phyloP scores from a whole-genome alignment of 2,797 vertebrate genomes.

The Argya squamiceps region DNA sequence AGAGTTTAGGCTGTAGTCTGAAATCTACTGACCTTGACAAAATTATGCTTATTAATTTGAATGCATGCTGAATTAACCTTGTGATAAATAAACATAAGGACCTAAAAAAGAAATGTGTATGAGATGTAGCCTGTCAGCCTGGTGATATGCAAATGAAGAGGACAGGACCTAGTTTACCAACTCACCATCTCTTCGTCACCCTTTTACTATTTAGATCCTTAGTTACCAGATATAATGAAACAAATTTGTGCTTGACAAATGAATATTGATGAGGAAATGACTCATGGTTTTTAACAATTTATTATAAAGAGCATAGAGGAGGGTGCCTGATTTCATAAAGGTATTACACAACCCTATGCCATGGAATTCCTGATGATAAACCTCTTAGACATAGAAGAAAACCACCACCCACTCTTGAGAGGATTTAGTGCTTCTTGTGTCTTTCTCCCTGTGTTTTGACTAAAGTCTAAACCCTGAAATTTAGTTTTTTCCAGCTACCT shows the following conservation, averaged over 20 bases:
- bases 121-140: neutral
- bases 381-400: neutral
- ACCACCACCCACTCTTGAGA: neutral
- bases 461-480: neutral
- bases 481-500: neutral
- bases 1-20: neutral
- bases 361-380: neutral
- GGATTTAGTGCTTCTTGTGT: neutral
- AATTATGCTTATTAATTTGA: neutral
- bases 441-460: neutral
- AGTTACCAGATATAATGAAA: neutral
- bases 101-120: neutral
- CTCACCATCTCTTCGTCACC: neutral
- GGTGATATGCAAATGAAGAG: neutral
- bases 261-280: constrained; percentile 7
- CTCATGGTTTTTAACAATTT: neutral
- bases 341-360: neutral
- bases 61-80: neutral
- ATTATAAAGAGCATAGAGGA: neutral
- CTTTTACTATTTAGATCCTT: neutral
- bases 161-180: neutral
- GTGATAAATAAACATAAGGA: neutral
- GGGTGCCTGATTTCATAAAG: neutral
- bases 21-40: neutral
- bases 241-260: neutral